Evolutionary conservation across 2,113 vertebrate genomes (phyloP).

Genomic region (Euleptes europaea): DNA sequence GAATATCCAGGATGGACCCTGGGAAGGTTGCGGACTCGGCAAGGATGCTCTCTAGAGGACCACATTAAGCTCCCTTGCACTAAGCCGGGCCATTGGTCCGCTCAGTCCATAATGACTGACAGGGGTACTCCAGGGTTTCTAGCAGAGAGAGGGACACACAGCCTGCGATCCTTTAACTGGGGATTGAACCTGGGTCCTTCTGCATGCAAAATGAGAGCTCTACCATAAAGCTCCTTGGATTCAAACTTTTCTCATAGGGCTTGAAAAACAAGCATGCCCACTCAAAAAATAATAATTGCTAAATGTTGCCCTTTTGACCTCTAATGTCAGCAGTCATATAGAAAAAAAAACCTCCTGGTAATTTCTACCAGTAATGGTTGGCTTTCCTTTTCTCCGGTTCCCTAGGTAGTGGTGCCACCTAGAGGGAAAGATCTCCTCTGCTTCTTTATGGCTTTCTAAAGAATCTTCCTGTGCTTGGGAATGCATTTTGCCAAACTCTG

Average conservation of each 20-base stretch:
- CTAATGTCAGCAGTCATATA: neutral
- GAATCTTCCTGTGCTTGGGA: accelerated
- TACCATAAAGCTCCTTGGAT: no score
- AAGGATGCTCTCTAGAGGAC: no score
- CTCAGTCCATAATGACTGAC: neutral
- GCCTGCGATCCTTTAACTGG: no score
- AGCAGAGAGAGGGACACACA: no score
- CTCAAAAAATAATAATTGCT: neutral
- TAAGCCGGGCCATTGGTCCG: neutral
- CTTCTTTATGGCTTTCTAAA: neutral
- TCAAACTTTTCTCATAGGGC: neutral
- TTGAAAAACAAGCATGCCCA: neutral
- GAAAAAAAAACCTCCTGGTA: accelerated
- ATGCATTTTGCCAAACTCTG: accelerated
- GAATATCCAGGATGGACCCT: no score
- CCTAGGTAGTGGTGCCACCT: constrained; percentile 47
- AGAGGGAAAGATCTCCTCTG: constrained; percentile 31
- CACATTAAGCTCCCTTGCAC: neutral
- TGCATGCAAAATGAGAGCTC: no score
- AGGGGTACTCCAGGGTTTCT: no score
- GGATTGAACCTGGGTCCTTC: no score
- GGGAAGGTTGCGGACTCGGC: no score
- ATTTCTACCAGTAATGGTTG: no score
- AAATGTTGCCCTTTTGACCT: neutral
- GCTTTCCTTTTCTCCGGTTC: neutral